Base-by-base conservation (phyloP, 2,113 vertebrate species). In the Crypturellus undulatus region DNA sequence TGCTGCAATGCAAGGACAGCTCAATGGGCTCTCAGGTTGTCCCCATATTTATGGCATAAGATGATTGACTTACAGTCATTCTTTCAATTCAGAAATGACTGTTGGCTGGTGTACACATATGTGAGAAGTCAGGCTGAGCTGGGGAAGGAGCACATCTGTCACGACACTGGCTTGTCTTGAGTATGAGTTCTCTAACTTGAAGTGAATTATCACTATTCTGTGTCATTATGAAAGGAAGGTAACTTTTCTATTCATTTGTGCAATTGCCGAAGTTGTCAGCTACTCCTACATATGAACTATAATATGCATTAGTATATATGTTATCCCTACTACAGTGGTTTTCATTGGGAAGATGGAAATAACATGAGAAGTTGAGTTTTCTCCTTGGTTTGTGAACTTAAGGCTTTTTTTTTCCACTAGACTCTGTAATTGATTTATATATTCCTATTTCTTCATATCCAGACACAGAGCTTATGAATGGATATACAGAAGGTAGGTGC, bases 401-500 rank as follows among this genome's bases (percentile, higher is more conserved):
- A 73, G 25, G 64, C 7, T 64, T 32, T 2, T 63, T 83, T 77
- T 80, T 45, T 4, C 60, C 58, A 58, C 78, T 87, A 79, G 73
- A 89, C 70, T 76, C 75, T 77, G 51, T 52, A 84, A 93, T 36
- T 89, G 70, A 91, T 96, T 94, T 94, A 92, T 82, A 28, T 62
- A 92, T 94, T 95, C 49, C 84, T 92, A 69, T 79, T 97, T 85
- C 78, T 97, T 79, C 59, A 82, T 87, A 85, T 82, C 24, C 94
- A 94, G 84, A 85, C 81, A 84, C 30, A 73, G 84, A 84, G 30
- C 67, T 95, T 93, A 91, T 95, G 94, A 96, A 93, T 95, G 95
- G 78, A 87, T 89, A 96, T 54, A 91, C 54, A 93, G 91, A 93
- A 87, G 56, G 77, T 87, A 89, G 86, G 80, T 84, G 58, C 62